These are phyloP conservation scores for Zoanthus solanderi DNA, from an alignment of 92 coral and sea anemone species.

Conservation along the genomic window DNA sequence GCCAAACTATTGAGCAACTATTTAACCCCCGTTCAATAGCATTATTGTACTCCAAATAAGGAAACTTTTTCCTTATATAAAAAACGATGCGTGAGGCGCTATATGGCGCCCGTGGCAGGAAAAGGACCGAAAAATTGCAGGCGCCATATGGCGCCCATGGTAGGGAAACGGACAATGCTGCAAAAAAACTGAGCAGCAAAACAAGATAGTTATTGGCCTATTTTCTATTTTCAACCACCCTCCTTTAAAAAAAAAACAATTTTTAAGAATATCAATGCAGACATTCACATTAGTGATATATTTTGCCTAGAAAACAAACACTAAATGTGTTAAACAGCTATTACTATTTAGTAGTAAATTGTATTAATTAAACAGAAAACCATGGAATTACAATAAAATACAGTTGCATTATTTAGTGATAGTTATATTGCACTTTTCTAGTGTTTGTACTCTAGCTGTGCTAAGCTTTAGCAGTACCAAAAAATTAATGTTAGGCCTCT, in stretches of 20 bases:
- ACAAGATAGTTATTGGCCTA: neutral
- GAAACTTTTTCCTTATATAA: constrained; percentile 11
- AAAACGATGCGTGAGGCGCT: neutral
- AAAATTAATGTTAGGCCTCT: neutral
- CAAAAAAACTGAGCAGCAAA: neutral
- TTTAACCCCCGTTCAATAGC: neutral
- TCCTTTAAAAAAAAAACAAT: too few species aligned
- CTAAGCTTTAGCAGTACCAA: neutral
- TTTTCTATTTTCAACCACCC: too few species aligned
- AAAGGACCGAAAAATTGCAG: constrained; percentile 19
- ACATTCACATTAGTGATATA: neutral
- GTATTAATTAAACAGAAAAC: constrained; percentile 4
- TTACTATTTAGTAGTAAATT: constrained; percentile 1
- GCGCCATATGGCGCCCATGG: constrained; percentile 29
- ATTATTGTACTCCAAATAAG: neutral
- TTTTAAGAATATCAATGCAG: neutral
- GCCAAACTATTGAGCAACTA: constrained; percentile 16
- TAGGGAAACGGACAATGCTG: neutral
- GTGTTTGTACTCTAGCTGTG: constrained; percentile 4
- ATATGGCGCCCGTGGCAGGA: neutral
- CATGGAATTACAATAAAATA: neutral
- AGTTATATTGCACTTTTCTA: neutral
- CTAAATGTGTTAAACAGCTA: constrained; percentile 4
- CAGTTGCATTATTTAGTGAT: neutral
- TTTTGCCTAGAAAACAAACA: neutral